These are phyloP conservation scores for Nycticorax nycticorax DNA, from an alignment of 2,113 vertebrate genomes.

Conservation along the genomic window DNA sequence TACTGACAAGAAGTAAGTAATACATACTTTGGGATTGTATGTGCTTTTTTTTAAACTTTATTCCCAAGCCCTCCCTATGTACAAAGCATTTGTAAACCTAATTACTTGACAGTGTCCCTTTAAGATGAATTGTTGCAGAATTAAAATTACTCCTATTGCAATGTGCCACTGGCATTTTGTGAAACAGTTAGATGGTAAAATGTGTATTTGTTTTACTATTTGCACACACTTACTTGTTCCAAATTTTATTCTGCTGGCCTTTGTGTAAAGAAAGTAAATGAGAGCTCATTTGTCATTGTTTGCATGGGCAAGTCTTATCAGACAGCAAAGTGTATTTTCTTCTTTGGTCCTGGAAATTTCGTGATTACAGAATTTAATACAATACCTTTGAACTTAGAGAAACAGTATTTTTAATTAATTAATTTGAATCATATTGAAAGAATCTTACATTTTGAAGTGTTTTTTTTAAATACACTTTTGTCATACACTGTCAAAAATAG, in stretches of 20 bases:
- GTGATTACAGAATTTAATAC: neutral
- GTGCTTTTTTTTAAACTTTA: neutral
- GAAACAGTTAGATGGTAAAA: neutral
- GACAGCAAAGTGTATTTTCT: constrained; percentile 27
- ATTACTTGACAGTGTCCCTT: neutral
- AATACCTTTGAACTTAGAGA: neutral
- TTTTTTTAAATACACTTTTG: neutral
- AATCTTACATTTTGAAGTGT: neutral
- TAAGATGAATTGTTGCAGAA: neutral
- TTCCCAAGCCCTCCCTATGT: neutral
- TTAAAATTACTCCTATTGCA: neutral
- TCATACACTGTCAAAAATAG: neutral
- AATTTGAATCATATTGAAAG: neutral
- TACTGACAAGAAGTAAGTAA: constrained; percentile 88
- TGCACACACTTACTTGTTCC: neutral
- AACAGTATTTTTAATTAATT: constrained; percentile 10
- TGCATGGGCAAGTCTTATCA: constrained; percentile 6
- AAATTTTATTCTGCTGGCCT: neutral
- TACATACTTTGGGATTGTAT: neutral
- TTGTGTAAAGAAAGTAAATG: constrained; percentile 24
- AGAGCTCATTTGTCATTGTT: constrained; percentile 54
- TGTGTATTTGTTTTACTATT: neutral
- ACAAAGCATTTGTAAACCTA: neutral
- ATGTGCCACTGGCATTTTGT: neutral
- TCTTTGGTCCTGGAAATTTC: neutral